Evolutionary conservation across 2,113 vertebrate genomes (phyloP).

Genomic region (Elephas maximus): DNA sequence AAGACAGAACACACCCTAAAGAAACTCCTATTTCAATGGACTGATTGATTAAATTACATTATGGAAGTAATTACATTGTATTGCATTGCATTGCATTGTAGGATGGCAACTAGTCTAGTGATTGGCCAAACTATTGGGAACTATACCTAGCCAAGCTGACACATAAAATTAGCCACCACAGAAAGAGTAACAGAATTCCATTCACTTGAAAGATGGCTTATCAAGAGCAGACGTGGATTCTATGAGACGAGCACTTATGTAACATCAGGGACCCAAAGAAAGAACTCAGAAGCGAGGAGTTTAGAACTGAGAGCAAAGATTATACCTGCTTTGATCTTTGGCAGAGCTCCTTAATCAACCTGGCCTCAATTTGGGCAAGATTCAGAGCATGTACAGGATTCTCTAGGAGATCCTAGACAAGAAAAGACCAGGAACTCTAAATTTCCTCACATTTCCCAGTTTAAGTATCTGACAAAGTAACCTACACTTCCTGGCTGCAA

Average conservation of each 20-base stretch:
- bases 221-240: not conserved
- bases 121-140: too few species aligned
- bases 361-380: not conserved
- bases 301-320: not conserved
- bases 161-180: too few species aligned
- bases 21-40: not conserved
- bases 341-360: not conserved
- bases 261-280: not conserved
- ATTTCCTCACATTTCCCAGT: not conserved
- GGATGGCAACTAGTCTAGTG: not conserved
- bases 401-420: not conserved
- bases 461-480: not conserved
- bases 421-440: not conserved
- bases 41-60: not conserved
- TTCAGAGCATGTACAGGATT: not conserved
- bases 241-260: not conserved
- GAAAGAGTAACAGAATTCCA: not conserved
- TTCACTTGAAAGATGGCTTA: not conserved
- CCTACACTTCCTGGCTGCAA: not conserved
- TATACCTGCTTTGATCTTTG: not conserved
- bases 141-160: too few species aligned
- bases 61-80: not conserved
- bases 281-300: not conserved
- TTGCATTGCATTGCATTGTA: not conserved
- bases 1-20: not conserved